Conservation (phyloP, 2,113 vertebrate species). For the Varanus salvator region DNA sequence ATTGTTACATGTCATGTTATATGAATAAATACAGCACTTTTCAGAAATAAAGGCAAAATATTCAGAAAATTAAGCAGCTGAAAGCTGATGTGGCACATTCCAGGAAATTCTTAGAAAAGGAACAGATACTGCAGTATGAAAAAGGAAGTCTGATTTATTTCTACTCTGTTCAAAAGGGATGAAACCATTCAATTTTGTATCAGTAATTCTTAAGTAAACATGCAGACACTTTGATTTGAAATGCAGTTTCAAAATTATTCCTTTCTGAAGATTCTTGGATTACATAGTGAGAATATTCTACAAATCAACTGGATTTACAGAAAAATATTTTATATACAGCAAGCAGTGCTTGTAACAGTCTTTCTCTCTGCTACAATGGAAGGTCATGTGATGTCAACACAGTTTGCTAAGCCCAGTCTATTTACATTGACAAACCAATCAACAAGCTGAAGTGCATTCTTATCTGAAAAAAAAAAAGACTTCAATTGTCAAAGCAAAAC, state of each 20-base stretch:
- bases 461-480: slow-evolving; percentile 7
- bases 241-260: background rate
- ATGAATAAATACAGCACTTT: slow-evolving; percentile 66
- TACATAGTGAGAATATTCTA: background rate
- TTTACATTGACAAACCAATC: slow-evolving; percentile 8
- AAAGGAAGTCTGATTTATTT: slow-evolving; percentile 56
- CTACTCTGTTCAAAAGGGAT: slow-evolving; percentile 47
- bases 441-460: background rate
- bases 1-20: slow-evolving; percentile 61
- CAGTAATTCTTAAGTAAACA: slow-evolving; percentile 39
- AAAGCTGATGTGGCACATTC: slow-evolving; percentile 53
- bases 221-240: slow-evolving; percentile 23
- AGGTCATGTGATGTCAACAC: background rate
- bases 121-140: slow-evolving; percentile 32
- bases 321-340: background rate
- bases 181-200: slow-evolving; percentile 46
- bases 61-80: slow-evolving; percentile 56
- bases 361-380: background rate
- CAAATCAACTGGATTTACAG: background rate
- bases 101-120: slow-evolving; percentile 58
- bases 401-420: background rate
- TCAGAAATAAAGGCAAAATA: slow-evolving; percentile 50
- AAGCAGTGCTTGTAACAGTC: background rate
- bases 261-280: slow-evolving; percentile 13
- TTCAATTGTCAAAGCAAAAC: background rate